These are phyloP conservation scores for Nyctalus aviator DNA, from an alignment of 2,797 vertebrate genomes.

Conservation along the genomic window DNA sequence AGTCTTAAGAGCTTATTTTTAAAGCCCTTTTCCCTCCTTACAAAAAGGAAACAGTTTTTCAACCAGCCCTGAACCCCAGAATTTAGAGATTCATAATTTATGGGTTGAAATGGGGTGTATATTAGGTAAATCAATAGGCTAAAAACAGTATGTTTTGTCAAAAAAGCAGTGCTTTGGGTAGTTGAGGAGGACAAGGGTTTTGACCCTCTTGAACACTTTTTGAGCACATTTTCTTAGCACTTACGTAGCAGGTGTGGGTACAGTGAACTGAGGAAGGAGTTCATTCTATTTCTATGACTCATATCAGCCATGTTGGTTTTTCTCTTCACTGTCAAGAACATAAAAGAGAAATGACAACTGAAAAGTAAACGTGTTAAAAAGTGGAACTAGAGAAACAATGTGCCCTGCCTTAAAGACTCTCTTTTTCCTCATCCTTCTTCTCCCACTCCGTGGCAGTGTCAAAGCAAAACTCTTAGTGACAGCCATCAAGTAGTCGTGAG, in stretches of 20 bases:
- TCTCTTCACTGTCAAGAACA: constrained; percentile 66
- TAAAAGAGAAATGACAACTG: constrained; percentile 63
- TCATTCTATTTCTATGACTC: constrained; percentile 18
- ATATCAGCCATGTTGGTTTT: constrained; percentile 15
- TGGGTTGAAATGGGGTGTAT: not conserved
- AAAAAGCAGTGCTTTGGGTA: not conserved
- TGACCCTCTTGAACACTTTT: not conserved
- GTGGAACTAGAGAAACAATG: constrained; percentile 67
- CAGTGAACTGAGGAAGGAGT: not conserved
- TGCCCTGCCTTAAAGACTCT: constrained; percentile 47
- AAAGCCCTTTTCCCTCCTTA: constrained; percentile 44
- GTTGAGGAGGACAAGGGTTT: not conserved
- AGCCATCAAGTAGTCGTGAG: constrained; percentile 77
- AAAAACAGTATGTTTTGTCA: constrained; percentile 15
- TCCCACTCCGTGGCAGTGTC: constrained; percentile 50
- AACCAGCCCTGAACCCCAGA: constrained; percentile 11
- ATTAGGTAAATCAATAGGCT: constrained; percentile 39
- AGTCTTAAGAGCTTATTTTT: constrained; percentile 58
- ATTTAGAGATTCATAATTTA: constrained; percentile 32
- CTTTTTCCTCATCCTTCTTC: constrained; percentile 28
- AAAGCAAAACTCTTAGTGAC: constrained; percentile 69
- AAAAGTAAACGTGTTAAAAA: constrained; percentile 57
- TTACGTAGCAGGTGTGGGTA: not conserved
- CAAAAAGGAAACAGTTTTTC: constrained; percentile 61
- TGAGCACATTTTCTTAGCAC: not conserved